A percentile compares a stretch with the other conserved stretches of the same genome.
Evolutionary conservation across 2,113 vertebrate species (phyloP).

Genomic region (Onychostruthus taczanowskii): DNA sequence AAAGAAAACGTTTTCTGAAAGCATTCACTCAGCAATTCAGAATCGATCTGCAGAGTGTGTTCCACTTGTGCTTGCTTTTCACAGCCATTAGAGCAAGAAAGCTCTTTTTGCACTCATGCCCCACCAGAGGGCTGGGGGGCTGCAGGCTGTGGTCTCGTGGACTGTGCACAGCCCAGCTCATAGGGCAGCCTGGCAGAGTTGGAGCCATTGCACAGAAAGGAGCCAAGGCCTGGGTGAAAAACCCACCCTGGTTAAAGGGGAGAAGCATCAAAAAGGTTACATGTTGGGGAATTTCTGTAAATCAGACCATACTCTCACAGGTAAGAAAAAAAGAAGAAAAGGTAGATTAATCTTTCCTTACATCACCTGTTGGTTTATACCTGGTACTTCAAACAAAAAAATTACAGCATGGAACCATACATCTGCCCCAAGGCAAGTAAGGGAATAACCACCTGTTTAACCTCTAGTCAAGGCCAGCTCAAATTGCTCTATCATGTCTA

Average conservation of each 20-base stretch:
- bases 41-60: not conserved
- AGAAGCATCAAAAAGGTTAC: not conserved
- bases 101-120: not conserved
- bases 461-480: not conserved
- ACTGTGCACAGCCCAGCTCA: fast-evolving
- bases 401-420: fast-evolving
- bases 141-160: fast-evolving
- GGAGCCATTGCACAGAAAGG: not conserved
- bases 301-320: not conserved
- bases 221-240: not conserved
- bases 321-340: not conserved
- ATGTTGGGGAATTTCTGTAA: not conserved
- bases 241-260: not conserved
- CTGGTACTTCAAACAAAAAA: not conserved
- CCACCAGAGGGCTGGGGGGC: not conserved
- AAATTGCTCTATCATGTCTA: not conserved
- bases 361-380: not conserved
- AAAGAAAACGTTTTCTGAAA: not conserved
- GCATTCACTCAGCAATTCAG: not conserved
- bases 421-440: not conserved
- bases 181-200: not conserved
- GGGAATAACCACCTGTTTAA: not conserved
- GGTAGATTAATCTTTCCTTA: not conserved
- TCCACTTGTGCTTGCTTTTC: not conserved
- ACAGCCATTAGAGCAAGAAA: not conserved